These are phyloP conservation scores for Monopterus albus DNA, from an alignment of 2,113 vertebrate genomes.

Conservation along the genomic window DNA sequence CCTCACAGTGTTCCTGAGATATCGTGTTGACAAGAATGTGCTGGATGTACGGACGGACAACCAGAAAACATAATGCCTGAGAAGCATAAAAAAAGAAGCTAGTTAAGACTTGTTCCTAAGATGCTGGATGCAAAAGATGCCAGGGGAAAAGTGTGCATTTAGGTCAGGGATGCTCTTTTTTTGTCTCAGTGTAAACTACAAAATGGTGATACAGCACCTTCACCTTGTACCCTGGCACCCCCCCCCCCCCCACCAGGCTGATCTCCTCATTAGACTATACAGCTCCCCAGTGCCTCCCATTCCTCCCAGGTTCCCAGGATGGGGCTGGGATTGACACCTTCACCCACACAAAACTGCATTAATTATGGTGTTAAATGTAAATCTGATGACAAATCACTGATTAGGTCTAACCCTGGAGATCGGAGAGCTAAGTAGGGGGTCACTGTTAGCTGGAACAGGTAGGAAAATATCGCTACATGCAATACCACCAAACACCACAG, in stretches of 20 bases:
- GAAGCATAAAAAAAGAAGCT: neutral
- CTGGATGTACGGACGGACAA: too few relatives aligned
- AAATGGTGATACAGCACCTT: constrained; percentile 34
- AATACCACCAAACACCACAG: too few relatives aligned
- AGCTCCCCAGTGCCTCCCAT: neutral
- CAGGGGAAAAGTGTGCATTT: constrained; percentile 32
- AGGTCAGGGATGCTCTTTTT: constrained; percentile 37
- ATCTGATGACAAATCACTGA: constrained; percentile 33
- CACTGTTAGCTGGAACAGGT: too few relatives aligned
- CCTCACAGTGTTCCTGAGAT: too few relatives aligned
- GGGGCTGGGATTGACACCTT: constrained; percentile 11
- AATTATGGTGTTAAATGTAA: constrained; percentile 17
- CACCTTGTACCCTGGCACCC: neutral
- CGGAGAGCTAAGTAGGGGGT: constrained; percentile 1
- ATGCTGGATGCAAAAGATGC: constrained; percentile 18
- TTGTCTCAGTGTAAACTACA: constrained; percentile 18
- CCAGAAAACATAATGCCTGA: too few relatives aligned
- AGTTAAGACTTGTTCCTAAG: constrained; percentile 4
- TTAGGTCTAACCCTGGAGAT: constrained; percentile 1
- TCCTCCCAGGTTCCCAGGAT: too few relatives aligned
- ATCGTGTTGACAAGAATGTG: too few relatives aligned
- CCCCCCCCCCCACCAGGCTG: too few relatives aligned
- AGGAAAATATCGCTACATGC: too few relatives aligned
- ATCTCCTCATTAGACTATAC: too few relatives aligned
- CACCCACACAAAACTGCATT: constrained; percentile 7